Conservation (phyloP, 2,797 vertebrate species). For the Micropoecilia bifurca region DNA sequence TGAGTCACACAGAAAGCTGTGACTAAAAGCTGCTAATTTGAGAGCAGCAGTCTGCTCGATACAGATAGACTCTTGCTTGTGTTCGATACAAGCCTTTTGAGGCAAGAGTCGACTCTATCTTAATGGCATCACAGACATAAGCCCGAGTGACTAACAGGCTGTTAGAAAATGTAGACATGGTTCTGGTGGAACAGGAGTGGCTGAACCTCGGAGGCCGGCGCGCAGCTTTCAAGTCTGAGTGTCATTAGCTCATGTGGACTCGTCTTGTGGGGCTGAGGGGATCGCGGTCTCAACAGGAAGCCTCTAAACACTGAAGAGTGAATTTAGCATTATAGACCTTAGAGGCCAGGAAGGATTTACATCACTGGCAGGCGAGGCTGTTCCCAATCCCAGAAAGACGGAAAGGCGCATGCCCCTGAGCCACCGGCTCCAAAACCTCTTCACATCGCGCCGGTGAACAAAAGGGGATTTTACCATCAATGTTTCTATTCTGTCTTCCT, state of each 20-base stretch:
- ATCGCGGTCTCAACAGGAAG: constrained; percentile 41
- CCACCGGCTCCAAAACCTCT: constrained; percentile 33
- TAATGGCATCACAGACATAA: constrained; percentile 16
- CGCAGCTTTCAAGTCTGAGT: constrained; percentile 16
- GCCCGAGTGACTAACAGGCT: constrained; percentile 30
- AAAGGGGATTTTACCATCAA: constrained; percentile 49
- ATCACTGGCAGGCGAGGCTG: constrained; percentile 28
- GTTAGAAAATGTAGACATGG: constrained; percentile 34
- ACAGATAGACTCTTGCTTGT: constrained; percentile 25
- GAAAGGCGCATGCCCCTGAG: constrained; percentile 15
- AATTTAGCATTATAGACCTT: constrained; percentile 64
- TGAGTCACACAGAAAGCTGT: constrained; percentile 67
- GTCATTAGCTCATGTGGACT: constrained; percentile 39
- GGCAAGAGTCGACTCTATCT: constrained; percentile 28
- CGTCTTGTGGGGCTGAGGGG: constrained; percentile 33
- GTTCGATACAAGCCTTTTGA: constrained; percentile 40
- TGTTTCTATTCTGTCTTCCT: constrained; percentile 12
- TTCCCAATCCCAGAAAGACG: constrained; percentile 23
- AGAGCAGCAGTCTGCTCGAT: constrained; percentile 51
- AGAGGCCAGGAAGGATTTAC: constrained; percentile 34
- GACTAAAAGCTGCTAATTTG: constrained; percentile 75
- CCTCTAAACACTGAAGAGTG: constrained; percentile 57
- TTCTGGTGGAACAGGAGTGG: constrained; percentile 24
- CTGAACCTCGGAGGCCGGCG: constrained; percentile 7
- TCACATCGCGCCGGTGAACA: constrained; percentile 14